These are phyloP conservation scores for Pipra filicauda DNA, from an alignment of 2,113 vertebrate species.

Conservation along the genomic window DNA sequence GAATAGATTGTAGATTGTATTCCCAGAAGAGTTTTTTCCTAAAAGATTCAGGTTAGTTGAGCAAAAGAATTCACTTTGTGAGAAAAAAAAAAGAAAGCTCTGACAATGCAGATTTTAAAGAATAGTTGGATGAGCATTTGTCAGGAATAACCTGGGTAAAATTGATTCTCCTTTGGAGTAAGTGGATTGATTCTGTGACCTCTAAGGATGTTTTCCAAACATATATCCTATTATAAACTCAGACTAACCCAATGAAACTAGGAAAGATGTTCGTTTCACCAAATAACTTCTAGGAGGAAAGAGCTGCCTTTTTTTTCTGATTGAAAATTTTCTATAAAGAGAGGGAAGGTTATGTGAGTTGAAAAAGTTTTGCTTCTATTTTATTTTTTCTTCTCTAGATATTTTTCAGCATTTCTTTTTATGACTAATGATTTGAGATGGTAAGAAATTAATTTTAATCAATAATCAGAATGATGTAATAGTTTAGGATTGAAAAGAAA, in stretches of 20 bases:
- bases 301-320: background rate
- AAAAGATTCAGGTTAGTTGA: background rate
- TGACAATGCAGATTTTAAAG: background rate
- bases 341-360: background rate
- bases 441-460: background rate
- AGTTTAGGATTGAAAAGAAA: background rate
- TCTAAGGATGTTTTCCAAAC: constrained; percentile 18
- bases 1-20: background rate
- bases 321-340: background rate
- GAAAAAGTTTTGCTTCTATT: background rate
- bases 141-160: constrained; percentile 3
- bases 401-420: background rate
- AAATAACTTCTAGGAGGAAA: background rate
- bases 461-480: background rate
- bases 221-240: background rate
- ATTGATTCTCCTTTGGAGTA: constrained; percentile 2
- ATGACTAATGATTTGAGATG: background rate
- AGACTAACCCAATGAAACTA: background rate
- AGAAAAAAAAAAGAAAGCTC: background rate
- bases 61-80: background rate
- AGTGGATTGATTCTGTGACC: constrained; percentile 4
- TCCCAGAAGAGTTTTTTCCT: background rate
- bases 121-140: background rate
- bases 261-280: background rate
- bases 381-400: background rate